Evolutionary conservation across 1,140 invertebrate genomes (phyloP), one percentile per base, ranked within the genome.

Genomic region (Zaprionus gabonicus): DNA sequence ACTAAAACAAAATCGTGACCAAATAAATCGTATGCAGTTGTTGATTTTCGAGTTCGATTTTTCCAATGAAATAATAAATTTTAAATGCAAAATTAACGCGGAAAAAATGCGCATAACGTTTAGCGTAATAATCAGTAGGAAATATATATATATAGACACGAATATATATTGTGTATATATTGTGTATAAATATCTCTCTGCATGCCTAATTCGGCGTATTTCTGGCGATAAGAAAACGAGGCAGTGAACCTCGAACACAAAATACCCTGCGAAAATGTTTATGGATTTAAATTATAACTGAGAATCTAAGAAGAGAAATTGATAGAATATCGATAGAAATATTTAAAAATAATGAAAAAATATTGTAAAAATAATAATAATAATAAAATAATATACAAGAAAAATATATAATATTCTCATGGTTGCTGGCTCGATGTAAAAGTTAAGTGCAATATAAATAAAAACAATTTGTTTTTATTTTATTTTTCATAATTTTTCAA

Each of bases 41-140:
- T 10, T 60, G 31, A 36, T 36, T 27, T 27, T 66, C 25, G 31
- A 34, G 2, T 34, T 51, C 56, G 25, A 63, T 23, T 77, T 80
- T 75, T 60, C 66, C 76, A 84, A 78, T 70, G 62, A 84, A 72
- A 28, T 75, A 57, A 62, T 23, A 62, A 59, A 69, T 86, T 79
- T 41, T 68, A 86, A 82, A 86, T 82, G 72, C 79, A 86, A 82
- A 86, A 86, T 79, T 78, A 74, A 76, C 70, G 69, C 72, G 51
- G 81, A 84, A 81, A 76, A 88, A 90, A 88, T 84, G 85, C 85
- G 78, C 84, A 90, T 81, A 84, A 79, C 85, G 81, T 90, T 88
- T 88, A 88, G 84, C 74, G 81, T 88, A 88, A 88, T 88, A 81
- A 88, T 71, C 70, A 65, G 65, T 67, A 58, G 70, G 20, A 73